Evolutionary conservation across 2,888 invertebrate genomes (phyloP), one percentile per base, ranked within the genome.

Genomic region (Drosophila meridiana): DNA sequence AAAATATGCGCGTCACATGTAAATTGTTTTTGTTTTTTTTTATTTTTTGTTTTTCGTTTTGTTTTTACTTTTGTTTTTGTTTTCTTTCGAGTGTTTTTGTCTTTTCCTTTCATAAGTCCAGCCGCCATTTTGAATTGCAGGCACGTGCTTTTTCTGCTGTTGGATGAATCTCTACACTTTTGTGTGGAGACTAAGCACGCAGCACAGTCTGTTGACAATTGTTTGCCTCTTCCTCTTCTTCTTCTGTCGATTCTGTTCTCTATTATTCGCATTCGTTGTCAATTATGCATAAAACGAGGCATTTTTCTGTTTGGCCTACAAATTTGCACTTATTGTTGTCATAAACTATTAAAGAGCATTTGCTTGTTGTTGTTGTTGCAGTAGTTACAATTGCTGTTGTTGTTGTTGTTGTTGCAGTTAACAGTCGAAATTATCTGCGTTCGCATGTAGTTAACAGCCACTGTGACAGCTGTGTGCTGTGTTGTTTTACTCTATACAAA

Each of bases 361-460:
- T 28, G 53, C 34, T 43, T 32, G 8, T 20, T 56, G 56, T 30
- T 30, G 28, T 11, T 20, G 3, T 65, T 52, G 20, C 20, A 20
- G 20, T 20, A 20, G 45, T 56, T 59, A 20, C 20, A 20, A 4
- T 65, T 52, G 45, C 52, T 59, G 47, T 14, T 34, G 45, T 56
- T 59, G 47, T 14, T 34, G 43, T 66, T 56, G 43, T 36, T 53
- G 26, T 36, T 67, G 26, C 36, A 50, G 40, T 83, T 87, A 73
- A 79, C 82, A 77, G 71, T 48, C 66, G 62, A 77, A 87, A 87
- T 87, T 83, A 87, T 77, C 88, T 77, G 63, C 63, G 64, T 62
- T 60, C 52, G 61, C 32, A 40, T 50, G 40, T 40, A 67, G 52
- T 59, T 62, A 52, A 66, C 76, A 68, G 67, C 76, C 62, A 69